Evolutionary conservation across 2,888 invertebrate species (phyloP), one percentile per base, ranked within the genome.

Genomic region (Cerceris ruficornis): DNA sequence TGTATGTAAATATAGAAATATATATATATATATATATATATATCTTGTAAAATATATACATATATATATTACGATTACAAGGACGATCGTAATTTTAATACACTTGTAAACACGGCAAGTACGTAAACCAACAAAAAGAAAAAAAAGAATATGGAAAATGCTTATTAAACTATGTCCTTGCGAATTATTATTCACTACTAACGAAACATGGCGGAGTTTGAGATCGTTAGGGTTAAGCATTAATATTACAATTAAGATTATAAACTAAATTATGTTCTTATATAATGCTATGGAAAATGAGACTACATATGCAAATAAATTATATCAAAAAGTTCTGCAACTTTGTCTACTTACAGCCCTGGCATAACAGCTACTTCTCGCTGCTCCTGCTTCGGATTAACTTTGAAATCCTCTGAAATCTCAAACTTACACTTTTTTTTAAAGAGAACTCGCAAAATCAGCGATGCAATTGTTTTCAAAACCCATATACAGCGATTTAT

Each of bases 291-390:
- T 86, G 80, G 61, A 77, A 82, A 85, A 77, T 69, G 72, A 85
- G 73, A 81, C 80, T 79, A 79, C 75, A 72, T 77, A 80, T 73
- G 70, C 64, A 81, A 86, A 87, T 86, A 86, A 87, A 87, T 77
- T 80, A 70, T 79, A 80, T 75, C 54, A 80, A 77, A 78, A 81
- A 69, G 71, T 71, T 75, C 13, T 60, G 52, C 61, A 6, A 13
- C 13, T 5, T 17, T 8, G 11, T 11, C 2, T 50, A n/a, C 8
- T 62, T 39, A 5, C 14, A 0, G 5, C 7, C 8, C 39, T 42
- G 9, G 41, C 13, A 39, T 39, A 7, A n/a, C n/a, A 42, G 11
- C 46, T 46, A 17, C 66, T 71, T 17, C 11, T 7, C 0, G 17
- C 5, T 1, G 46, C 5, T 6, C 46, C 46, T 46, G 8, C 46